Evolutionary conservation across 37 sponge, comb jelly and placozoan genomes (phyloP).

Genomic region (Aphrocallistes beatrix): DNA sequence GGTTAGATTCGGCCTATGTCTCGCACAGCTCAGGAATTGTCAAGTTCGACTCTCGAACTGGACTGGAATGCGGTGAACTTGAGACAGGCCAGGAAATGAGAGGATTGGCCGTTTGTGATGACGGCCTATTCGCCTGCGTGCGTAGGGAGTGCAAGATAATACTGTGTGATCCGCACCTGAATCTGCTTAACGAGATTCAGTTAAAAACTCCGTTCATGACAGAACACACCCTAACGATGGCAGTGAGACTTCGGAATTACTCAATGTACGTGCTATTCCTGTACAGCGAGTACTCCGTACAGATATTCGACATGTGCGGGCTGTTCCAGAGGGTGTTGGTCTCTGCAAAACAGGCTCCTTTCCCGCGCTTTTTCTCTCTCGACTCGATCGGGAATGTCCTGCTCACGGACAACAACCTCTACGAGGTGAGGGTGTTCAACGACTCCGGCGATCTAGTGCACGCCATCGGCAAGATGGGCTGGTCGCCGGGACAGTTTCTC

Average conservation of each 20-base stretch:
- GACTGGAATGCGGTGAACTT: not conserved
- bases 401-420: not conserved
- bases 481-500: not conserved
- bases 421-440: not conserved
- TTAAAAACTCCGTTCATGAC: not conserved
- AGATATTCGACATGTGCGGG: slow-evolving; percentile 6
- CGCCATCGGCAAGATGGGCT: slow-evolving; percentile 10
- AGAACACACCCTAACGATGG: slow-evolving; percentile 1
- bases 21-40: not conserved
- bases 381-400: not conserved
- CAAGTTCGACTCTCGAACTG: not conserved
- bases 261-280: not conserved
- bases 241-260: not conserved
- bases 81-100: not conserved
- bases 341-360: not conserved
- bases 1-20: not conserved
- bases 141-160: not conserved
- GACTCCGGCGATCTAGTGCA: not conserved
- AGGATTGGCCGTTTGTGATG: not conserved
- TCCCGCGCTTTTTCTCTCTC: not conserved
- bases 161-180: not conserved
- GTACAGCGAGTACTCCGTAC: not conserved
- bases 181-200: not conserved
- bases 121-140: slow-evolving; percentile 3
- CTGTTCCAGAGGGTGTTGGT: not conserved